Evolutionary conservation across 2,797 vertebrate genomes (phyloP), one percentile per base, ranked within the genome.

Genomic region (Girardinus metallicus): DNA sequence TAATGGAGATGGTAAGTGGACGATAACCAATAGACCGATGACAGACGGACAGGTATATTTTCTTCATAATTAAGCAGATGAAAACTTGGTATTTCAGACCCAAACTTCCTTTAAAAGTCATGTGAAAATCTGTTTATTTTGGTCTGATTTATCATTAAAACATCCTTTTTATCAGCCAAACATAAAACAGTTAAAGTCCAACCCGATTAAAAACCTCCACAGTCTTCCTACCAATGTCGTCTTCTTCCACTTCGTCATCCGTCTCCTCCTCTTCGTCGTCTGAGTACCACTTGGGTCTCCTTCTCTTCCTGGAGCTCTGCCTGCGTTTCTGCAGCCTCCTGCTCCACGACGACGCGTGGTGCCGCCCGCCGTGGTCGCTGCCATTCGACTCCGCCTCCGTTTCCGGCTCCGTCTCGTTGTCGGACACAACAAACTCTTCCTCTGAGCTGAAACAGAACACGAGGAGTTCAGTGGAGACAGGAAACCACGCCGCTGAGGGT

Each of bases 251-350:
- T 0, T 99, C 98, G 23, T 97, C 97, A 0, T 97, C 98, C 0
- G 96, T 96, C 75, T 99, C 98, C 0, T 96, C 96, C 77, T 99
- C 98, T 1, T 99, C 98, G 0, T 99, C 98, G 26, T 99, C 98
- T 0, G 99, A 99, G 81, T 98, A 99, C 23, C 97, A 96, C 91
- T 94, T 97, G 51, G 96, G 97, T 83, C 93, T 95, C 60, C 94
- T 95, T 85, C 97, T 95, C 85, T 96, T 94, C 21, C 96, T 93
- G 83, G 89, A 81, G 80, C 90, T 92, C 8, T 95, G 97, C 72
- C 97, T 95, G 47, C 94, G 94, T 85, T 93, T 95, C 1, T 92
- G 93, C 2, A 90, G 83, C 44, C 93, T 95, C 84, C 93, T 81
- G 92, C 74, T 66, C 93, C 94, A 62, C 29, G 96, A 77, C 0